phyloP scores from a whole-genome alignment of 1,140 invertebrate genomes.

The Limonius californicus region DNA sequence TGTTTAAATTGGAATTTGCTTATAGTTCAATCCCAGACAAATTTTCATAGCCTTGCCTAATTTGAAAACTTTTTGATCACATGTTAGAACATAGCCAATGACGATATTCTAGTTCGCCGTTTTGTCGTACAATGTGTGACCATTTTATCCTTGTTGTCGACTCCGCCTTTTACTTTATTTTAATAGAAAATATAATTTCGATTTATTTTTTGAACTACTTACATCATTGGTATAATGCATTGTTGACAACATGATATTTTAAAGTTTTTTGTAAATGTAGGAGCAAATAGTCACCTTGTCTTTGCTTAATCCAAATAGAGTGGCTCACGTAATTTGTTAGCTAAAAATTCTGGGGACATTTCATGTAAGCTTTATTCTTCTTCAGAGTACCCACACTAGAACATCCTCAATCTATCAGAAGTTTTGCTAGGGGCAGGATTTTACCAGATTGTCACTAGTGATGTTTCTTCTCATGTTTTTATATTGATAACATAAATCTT shows the following conservation, averaged over 20 bases:
- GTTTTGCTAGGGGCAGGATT: conserved; percentile 32
- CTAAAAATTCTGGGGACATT: conserved; percentile 38
- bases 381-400: conserved; percentile 41
- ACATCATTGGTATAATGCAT: conserved; percentile 32
- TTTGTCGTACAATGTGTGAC: conserved; percentile 15
- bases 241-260: conserved; percentile 33
- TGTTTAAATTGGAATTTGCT: no score
- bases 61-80: no score
- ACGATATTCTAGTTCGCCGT: conserved; percentile 34
- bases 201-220: not conserved
- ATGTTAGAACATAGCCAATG: conserved; percentile 38
- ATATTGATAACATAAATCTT: conserved; percentile 4
- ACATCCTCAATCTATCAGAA: conserved; percentile 35
- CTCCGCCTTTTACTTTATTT: conserved; percentile 19
- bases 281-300: not conserved
- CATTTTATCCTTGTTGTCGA: conserved; percentile 21
- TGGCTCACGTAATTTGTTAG: conserved; percentile 24
- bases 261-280: conserved; percentile 22
- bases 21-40: no score
- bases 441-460: conserved; percentile 39
- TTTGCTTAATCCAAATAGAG: not conserved
- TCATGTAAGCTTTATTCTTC: conserved; percentile 22
- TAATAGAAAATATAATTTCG: conserved; percentile 11
- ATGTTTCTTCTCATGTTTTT: conserved; percentile 37
- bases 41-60: no score